Evolutionary conservation across 2,797 vertebrate genomes (phyloP), one percentile per base, ranked within the genome.

Genomic region (Serranus cabrilla): DNA sequence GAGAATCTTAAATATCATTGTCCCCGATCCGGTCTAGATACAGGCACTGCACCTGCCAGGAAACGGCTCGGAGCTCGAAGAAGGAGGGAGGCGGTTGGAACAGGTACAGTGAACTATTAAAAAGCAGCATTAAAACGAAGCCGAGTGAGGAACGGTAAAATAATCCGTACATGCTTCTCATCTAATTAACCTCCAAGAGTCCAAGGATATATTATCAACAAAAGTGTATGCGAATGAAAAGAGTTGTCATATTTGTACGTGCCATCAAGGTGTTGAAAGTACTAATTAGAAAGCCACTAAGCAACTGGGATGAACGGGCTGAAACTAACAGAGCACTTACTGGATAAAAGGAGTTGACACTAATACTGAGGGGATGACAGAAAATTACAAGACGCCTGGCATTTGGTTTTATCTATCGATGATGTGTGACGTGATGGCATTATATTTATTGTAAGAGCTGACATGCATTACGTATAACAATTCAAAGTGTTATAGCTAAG

Each of bases 1-100:
- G 88, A 89, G 82, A 89, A 85, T 89, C 71, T 84, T 87, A 91
- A 93, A 91, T 91, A 90, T 89, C 87, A 91, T 49, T 75, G 66
- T 84, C 67, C 66, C 61, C 60, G 17, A 84, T 82, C 58, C 62
- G 46, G 73, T 78, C 67, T 54, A 43, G 59, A 80, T 83, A 75
- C 57, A 61, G 34, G 67, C n/a, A 74, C 65, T 59, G 71, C 50
- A 60, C 31, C 55, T 80, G 80, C 31, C 37, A 71, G 58, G 74
- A 84, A 67, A 74, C 21, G 71, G 20, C 63, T 7, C 25, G 10
- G 25, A 57, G 58, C 37, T 62, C 55, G 46, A 56, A 55, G 37
- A 66, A 54, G 40, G 9, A 52, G 42, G 27, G 27, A 61, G 27
- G 55, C 4, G 7, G 25, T 1, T 65, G 65, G 21, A 54, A 37